These are phyloP conservation scores for Tenthredo distinguenda DNA, from an alignment of 2,888 invertebrate species.

Conservation along the genomic window DNA sequence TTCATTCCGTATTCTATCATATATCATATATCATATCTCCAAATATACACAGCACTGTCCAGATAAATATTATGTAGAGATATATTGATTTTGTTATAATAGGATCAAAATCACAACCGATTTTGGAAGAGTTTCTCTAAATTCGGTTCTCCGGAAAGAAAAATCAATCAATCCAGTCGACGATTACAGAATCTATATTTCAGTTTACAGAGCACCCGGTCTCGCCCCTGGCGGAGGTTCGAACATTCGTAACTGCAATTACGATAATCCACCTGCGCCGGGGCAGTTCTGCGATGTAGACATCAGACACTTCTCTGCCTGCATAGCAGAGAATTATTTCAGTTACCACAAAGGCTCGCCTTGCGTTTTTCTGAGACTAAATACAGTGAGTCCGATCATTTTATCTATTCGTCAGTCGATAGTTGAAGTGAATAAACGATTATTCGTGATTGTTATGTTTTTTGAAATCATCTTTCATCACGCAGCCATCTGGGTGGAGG, in stretches of 20 bases:
- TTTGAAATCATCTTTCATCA: conserved; percentile 12
- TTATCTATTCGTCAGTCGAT: conserved; percentile 21
- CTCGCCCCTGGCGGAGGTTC: conserved; percentile 86
- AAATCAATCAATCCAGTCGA: not conserved
- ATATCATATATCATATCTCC: no score
- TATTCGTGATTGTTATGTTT: not conserved
- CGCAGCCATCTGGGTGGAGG: conserved; percentile 91
- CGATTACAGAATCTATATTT: conserved; percentile 61
- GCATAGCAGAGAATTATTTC: conserved; percentile 91
- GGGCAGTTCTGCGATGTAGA: conserved; percentile 94
- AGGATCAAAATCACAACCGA: not conserved
- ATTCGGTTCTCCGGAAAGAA: not conserved
- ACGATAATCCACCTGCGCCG: conserved; percentile 84
- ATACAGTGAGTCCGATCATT: conserved; percentile 82
- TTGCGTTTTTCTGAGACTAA: conserved; percentile 96
- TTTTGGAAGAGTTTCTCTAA: not conserved
- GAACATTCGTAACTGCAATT: conserved; percentile 88
- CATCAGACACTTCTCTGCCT: conserved; percentile 88
- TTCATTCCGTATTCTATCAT: no score
- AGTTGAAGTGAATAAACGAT: no score
- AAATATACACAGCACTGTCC: no score
- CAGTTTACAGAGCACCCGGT: conserved; percentile 88
- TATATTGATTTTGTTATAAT: not conserved
- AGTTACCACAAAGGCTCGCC: conserved; percentile 96
- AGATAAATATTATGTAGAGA: no score